phyloP scores from a whole-genome alignment of 2,113 vertebrate genomes.

The Tachuris rubrigastra region DNA sequence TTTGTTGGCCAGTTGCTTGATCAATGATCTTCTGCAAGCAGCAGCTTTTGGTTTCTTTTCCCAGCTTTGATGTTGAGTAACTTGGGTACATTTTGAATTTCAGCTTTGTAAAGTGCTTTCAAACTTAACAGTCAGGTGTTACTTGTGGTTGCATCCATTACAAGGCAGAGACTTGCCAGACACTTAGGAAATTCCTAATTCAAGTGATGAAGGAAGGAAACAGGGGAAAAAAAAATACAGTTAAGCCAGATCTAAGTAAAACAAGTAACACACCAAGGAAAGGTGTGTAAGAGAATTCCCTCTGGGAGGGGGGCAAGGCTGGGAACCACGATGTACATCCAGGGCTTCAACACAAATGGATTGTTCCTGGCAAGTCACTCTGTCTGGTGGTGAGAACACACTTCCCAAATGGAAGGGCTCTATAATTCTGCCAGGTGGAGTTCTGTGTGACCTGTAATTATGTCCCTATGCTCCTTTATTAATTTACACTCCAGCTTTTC shows the following conservation, averaged over 20 bases:
- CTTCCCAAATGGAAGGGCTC: not conserved
- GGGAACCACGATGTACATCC: not conserved
- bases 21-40: not conserved
- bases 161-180: not conserved
- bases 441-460: constrained; percentile 7
- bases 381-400: not conserved
- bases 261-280: not conserved
- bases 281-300: not conserved
- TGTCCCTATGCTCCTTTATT: not conserved
- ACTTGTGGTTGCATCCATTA: not conserved
- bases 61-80: not conserved
- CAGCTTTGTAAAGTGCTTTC: not conserved
- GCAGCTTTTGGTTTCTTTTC: not conserved
- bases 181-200: not conserved
- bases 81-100: not conserved
- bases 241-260: not conserved
- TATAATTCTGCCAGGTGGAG: not conserved
- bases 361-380: not conserved
- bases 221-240: rapidly evolving
- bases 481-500: not conserved
- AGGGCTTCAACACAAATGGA: rapidly evolving
- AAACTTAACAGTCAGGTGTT: not conserved
- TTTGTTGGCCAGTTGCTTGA: not conserved
- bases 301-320: not conserved
- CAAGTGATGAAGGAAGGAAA: not conserved